Base-by-base conservation (phyloP, 2,888 invertebrate species). In the Scrobipalpa costella region DNA sequence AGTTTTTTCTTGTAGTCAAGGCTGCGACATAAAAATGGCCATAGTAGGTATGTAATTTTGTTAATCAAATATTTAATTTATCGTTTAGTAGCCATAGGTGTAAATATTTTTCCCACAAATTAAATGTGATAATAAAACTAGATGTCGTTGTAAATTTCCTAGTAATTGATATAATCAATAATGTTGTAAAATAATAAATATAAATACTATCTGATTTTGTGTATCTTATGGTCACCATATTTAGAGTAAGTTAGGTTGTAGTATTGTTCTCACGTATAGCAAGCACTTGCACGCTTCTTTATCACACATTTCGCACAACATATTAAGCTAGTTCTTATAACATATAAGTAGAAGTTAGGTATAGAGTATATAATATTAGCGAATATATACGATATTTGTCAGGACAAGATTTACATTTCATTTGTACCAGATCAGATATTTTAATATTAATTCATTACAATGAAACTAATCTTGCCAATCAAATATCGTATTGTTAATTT, bases 41-140 rank as follows among this genome's bases (percentile, higher is more conserved):
- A 27, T 3, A 40, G 13, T 3, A 40, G 13, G 13, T 40, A 44
- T 3, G 1, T 40, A 15, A n/a, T 15, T 7, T 44, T 44, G n/a
- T n/a, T n/a, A n/a, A n/a, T n/a, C n/a, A n/a, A n/a, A 15, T n/a
- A 1, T 44, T 1, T 44, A 15, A 40, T 15, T 44, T n/a, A 21
- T 19, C 17, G 5, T 17, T 47, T 44, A 6, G 49, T 19, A 27
- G 27, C 5, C 27, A 2, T 9, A 19, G 17, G 1, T 49, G 49
- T 49, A 49, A 49, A 49, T 49, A 49, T 17, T 49, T 49, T 62
- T 57, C n/a, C 62, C 62, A 63, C 62, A 63, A 27, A 27, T 55
- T 47, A 57, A 36, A 63, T 63, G 62, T 63, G 62, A 63, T 63
- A 63, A 63, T 63, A 63, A 57, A 15, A n/a, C 9, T 57, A 57